phyloP scores from a whole-genome alignment of 2,888 invertebrate species.

The Clitarchus hookeri region DNA sequence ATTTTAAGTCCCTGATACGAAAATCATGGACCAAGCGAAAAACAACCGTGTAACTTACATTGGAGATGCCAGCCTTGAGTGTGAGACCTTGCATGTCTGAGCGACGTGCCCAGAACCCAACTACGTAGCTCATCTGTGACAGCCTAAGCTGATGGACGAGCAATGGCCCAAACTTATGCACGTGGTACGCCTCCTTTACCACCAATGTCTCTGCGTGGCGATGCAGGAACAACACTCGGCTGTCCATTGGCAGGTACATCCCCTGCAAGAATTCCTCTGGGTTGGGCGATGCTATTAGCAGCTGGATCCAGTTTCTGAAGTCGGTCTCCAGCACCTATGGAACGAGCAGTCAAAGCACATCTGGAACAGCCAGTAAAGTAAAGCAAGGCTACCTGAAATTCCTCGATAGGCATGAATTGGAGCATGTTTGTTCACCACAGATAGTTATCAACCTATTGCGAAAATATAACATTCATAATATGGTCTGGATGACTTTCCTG shows the following conservation, averaged over 20 bases:
- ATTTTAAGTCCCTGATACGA: too few relatives aligned
- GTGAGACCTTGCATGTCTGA: neutral
- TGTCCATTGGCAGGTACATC: neutral
- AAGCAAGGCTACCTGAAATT: too few relatives aligned
- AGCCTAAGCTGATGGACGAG: neutral
- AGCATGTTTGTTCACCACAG: too few relatives aligned
- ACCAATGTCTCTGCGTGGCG: neutral
- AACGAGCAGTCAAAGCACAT: too few relatives aligned
- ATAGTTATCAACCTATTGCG: too few relatives aligned
- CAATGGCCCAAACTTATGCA: neutral
- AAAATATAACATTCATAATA: too few relatives aligned
- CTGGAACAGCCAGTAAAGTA: too few relatives aligned
- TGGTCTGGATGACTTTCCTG: too few relatives aligned
- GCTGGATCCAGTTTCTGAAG: neutral
- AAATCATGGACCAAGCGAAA: too few relatives aligned
- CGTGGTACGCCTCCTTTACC: neutral
- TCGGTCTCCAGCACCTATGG: neutral
- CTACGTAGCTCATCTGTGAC: neutral
- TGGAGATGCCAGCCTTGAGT: neutral
- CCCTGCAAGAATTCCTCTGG: neutral
- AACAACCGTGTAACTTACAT: neutral
- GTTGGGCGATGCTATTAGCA: neutral
- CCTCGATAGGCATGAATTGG: too few relatives aligned
- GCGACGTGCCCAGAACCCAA: neutral
- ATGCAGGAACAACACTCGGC: neutral